phyloP scores from a whole-genome alignment of 2,113 vertebrate genomes.

The rat (Rattus norvegicus) region GRCr8 NC_086024.1:13970001-13970500 shows the following conservation, averaged over 20 bases:
- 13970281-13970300: neutral
- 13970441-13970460: neutral
- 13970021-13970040: neutral
- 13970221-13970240: slow-evolving; percentile 19
- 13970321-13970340: neutral
- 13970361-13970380: neutral
- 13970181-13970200: neutral
- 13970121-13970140: neutral
- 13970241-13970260: neutral
- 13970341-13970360: neutral
- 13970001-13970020: neutral
- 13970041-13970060: neutral
- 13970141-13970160: neutral
- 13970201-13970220: neutral
- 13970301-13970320: neutral
- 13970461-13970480: neutral
- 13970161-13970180: neutral
- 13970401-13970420: neutral
- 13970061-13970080: neutral
- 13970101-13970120: neutral
- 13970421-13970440: neutral
- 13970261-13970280: neutral
- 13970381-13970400: neutral
- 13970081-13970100: neutral
- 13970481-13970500: neutral